These are phyloP conservation scores for Carcinoscorpius rotundicauda DNA, from an alignment of 1,140 invertebrate species.

Conservation along the genomic window DNA sequence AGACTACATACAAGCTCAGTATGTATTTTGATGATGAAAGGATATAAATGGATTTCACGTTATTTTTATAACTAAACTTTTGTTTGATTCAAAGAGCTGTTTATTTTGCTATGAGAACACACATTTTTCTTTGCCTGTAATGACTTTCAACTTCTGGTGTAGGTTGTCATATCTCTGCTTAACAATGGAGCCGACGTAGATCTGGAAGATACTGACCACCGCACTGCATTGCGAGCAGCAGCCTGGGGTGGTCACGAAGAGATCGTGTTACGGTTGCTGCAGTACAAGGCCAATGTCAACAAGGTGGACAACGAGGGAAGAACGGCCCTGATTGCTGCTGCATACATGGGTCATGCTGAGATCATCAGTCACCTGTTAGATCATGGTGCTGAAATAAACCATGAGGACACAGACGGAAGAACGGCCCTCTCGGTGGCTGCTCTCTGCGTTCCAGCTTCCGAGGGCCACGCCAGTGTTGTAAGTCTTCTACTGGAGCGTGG, in stretches of 20 bases:
- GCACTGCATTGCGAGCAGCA: slow-evolving; percentile 81
- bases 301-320: slow-evolving; percentile 79
- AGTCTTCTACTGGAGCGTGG: slow-evolving; percentile 64
- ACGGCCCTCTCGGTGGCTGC: slow-evolving; percentile 86
- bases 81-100: too few species aligned
- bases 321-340: slow-evolving; percentile 42
- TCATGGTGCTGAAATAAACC: slow-evolving; percentile 32
- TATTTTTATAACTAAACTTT: too few species aligned
- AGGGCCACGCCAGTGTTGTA: slow-evolving; percentile 47
- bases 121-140: too few species aligned
- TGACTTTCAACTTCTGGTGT: not conserved
- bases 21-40: too few species aligned
- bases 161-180: slow-evolving; percentile 54
- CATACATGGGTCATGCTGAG: slow-evolving; percentile 42
- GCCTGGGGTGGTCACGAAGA: slow-evolving; percentile 85
- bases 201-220: slow-evolving; percentile 66
- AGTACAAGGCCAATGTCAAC: slow-evolving; percentile 72
- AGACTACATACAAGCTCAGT: too few species aligned
- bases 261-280: slow-evolving; percentile 71
- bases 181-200: slow-evolving; percentile 66
- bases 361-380: slow-evolving; percentile 36
- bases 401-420: slow-evolving; percentile 28
- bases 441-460: slow-evolving; percentile 74
- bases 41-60: too few species aligned
- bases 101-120: too few species aligned